Base-by-base conservation (phyloP, 2,797 vertebrate species). In the Etheostoma nigrum region DNA sequence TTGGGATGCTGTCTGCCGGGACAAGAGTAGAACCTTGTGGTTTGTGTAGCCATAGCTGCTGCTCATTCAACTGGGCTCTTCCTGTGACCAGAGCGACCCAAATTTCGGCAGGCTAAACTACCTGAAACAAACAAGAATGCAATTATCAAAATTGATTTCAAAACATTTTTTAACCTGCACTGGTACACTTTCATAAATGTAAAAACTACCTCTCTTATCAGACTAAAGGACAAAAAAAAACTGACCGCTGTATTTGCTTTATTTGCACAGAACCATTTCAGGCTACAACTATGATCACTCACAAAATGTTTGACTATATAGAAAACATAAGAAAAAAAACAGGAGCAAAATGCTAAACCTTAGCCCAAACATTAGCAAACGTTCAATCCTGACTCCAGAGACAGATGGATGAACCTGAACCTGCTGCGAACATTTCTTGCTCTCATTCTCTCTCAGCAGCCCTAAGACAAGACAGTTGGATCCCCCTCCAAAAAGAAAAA, bases 21-120 rank as follows among this genome's bases (percentile, higher is more conserved):
- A 89, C 74, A 84, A 61, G 51, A 82, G 86, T 27, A 64, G 70
- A 80, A 82, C 59, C 82, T 69, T 2, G 1, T 42, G 76, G 65
- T 72, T 42, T 44, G 61, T 47, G 70, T 63, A 59, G 79, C 76
- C 77, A 63, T 59, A 65, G 92, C 87, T 75, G 76, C 87, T 92
- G 86, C 95, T 92, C 89, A 96, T 92, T 98, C 96, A 89, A 96
- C 95, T 10, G 95, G 96, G 89, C 94, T 96, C 91, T 93, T 96
- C 95, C 95, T 97, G 90, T 93, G 91, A 88, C 93, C 93, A 85
- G 95, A 90, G 90, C 94, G 96, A 91, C 95, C 95, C 91, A 94
- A 79, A 67, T 96, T 96, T 93, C 96, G 95, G 94, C 80, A 95
- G 90, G 94, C 94, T 93, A 97, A 94, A 90, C 96, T 97, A 69